phyloP scores from a whole-genome alignment of 2,888 invertebrate genomes.

The Mechanitis messenoides region DNA sequence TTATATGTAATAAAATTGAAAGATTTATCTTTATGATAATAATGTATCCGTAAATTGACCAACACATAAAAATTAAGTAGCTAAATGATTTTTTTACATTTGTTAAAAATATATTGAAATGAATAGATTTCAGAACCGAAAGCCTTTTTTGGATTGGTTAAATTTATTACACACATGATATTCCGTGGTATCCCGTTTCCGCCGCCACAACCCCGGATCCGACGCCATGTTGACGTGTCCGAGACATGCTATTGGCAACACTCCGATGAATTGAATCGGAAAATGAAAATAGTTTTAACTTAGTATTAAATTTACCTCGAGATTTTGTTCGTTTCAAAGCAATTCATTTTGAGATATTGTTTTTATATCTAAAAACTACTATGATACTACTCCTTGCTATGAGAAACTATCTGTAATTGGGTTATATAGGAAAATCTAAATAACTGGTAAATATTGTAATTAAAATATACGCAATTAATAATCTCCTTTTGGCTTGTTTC shows the following conservation, averaged over 20 bases:
- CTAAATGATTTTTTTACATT: too few relatives aligned
- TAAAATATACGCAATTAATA: too few relatives aligned
- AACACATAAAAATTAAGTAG: neutral
- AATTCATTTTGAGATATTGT: too few relatives aligned
- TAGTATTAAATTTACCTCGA: constrained; percentile 16
- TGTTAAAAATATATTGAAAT: too few relatives aligned
- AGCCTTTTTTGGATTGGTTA: constrained; percentile 9
- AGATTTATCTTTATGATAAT: neutral
- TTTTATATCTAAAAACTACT: too few relatives aligned
- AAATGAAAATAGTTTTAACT: constrained; percentile 33
- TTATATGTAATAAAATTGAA: constrained; percentile 2
- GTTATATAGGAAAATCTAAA: too few relatives aligned
- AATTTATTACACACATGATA: constrained; percentile 11
- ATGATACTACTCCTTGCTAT: too few relatives aligned
- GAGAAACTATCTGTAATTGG: too few relatives aligned
- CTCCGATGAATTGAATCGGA: constrained; percentile 33
- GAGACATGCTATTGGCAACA: constrained; percentile 32
- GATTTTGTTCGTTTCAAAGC: constrained; percentile 10
- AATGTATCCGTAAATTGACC: neutral
- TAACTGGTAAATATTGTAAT: too few relatives aligned
- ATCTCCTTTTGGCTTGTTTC: too few relatives aligned
- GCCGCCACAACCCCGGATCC: constrained; percentile 28
- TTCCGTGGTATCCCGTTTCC: constrained; percentile 23
- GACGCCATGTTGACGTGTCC: constrained; percentile 31
- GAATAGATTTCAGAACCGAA: too few relatives aligned